Percentiles rank a stretch among this genome's conserved stretches.
These are phyloP conservation scores for Thyatira batis DNA, from an alignment of 2,888 invertebrate genomes.

Conservation along the genomic window DNA sequence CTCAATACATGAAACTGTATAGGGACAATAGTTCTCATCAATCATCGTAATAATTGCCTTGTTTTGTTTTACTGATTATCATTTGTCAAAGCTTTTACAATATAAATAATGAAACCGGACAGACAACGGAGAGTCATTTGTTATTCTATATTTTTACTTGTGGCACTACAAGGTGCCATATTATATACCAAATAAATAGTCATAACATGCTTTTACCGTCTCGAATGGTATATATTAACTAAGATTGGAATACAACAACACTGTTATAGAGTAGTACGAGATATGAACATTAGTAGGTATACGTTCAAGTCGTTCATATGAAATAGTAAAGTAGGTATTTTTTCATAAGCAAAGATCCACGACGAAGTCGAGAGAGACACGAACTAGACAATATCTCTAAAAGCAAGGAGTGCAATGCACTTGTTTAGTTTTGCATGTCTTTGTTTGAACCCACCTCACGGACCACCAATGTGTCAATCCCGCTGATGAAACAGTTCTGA, in stretches of 20 bases:
- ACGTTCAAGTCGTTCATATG: no score
- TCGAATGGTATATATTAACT: no score
- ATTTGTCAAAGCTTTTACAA: background rate
- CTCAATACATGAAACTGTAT: slow-evolving; percentile 19
- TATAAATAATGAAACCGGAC: background rate
- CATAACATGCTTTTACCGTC: no score
- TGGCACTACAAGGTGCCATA: no score
- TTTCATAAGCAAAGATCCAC: slow-evolving; percentile 27
- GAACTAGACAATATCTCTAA: slow-evolving; percentile 55
- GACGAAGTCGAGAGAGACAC: slow-evolving; percentile 26
- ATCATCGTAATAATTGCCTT: slow-evolving; percentile 12
- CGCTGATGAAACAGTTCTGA: slow-evolving; percentile 45
- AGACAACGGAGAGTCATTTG: slow-evolving; percentile 16
- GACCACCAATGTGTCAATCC: slow-evolving; percentile 56
- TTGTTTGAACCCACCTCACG: slow-evolving; percentile 43
- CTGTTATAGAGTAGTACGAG: no score
- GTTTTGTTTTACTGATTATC: slow-evolving; percentile 1
- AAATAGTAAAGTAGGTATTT: slow-evolving; percentile 8
- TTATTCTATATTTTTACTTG: slow-evolving; percentile 15
- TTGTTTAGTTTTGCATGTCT: slow-evolving; percentile 47
- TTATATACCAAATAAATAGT: no score
- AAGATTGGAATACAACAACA: no score
- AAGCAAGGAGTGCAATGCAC: slow-evolving; percentile 51
- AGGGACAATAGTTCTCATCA: slow-evolving; percentile 10
- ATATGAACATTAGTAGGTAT: no score